phyloP scores from a whole-genome alignment of 2,113 vertebrate species.

The Otis tarda region DNA sequence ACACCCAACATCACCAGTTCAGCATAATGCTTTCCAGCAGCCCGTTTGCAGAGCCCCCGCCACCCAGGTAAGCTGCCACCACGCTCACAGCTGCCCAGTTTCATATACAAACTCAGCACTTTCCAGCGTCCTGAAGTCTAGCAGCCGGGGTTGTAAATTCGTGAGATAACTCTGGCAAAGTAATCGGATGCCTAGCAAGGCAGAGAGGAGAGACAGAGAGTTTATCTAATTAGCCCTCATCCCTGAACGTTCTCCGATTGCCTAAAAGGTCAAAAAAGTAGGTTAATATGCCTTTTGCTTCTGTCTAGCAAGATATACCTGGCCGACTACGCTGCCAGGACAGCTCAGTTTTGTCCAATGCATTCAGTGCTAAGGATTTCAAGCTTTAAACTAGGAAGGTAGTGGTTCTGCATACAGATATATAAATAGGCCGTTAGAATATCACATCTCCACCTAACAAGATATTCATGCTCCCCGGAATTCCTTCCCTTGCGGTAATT shows the following conservation, averaged over 20 bases:
- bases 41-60: fast-evolving
- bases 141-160: slow-evolving; percentile 40
- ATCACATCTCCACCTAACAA: background rate
- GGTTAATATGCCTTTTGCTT: slow-evolving; percentile 35
- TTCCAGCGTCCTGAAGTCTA: background rate
- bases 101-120: background rate
- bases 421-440: background rate
- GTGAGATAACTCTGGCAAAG: slow-evolving; percentile 43
- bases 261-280: slow-evolving; percentile 48
- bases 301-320: fast-evolving
- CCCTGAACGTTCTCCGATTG: background rate
- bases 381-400: background rate
- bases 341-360: background rate
- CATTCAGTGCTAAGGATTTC: background rate
- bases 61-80: background rate
- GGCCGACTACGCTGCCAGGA: background rate
- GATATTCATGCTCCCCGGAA: fast-evolving
- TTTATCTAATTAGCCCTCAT: slow-evolving; percentile 36
- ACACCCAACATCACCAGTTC: background rate
- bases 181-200: slow-evolving; percentile 10
- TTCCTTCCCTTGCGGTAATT: fast-evolving
- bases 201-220: background rate
- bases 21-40: fast-evolving
- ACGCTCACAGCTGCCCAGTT: background rate
- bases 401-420: background rate